These are phyloP conservation scores for Zoanthus solanderi DNA, from an alignment of 92 coral and sea anemone species.

Conservation along the genomic window DNA sequence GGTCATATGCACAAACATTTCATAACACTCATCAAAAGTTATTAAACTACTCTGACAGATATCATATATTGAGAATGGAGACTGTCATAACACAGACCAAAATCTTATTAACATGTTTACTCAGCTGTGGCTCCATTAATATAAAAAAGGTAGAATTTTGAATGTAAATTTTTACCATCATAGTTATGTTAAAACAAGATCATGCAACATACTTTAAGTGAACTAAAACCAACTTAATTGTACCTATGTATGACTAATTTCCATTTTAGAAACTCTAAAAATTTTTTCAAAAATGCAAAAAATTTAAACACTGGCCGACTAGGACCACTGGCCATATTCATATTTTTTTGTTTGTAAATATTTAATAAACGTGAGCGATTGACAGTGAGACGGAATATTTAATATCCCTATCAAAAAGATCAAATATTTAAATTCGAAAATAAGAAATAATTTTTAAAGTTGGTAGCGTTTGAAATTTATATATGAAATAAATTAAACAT, in stretches of 20 bases:
- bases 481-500: too few relatives aligned
- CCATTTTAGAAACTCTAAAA: neutral
- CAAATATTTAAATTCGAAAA: too few relatives aligned
- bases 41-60: neutral
- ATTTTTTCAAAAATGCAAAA: too few relatives aligned
- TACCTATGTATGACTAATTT: neutral
- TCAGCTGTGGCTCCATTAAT: neutral
- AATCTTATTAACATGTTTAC: neutral
- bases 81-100: neutral
- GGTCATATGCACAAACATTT: neutral
- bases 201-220: neutral
- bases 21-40: neutral
- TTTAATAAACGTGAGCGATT: too few relatives aligned
- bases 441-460: too few relatives aligned
- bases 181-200: neutral
- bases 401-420: too few relatives aligned
- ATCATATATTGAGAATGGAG: neutral
- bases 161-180: neutral
- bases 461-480: too few relatives aligned
- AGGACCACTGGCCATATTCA: too few relatives aligned
- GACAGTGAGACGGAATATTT: too few relatives aligned
- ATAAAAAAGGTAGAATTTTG: neutral
- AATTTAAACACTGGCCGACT: too few relatives aligned
- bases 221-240: neutral
- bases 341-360: too few relatives aligned